Conservation (phyloP, 2,797 vertebrate genomes). For the Paedocypris micromegethes region DNA sequence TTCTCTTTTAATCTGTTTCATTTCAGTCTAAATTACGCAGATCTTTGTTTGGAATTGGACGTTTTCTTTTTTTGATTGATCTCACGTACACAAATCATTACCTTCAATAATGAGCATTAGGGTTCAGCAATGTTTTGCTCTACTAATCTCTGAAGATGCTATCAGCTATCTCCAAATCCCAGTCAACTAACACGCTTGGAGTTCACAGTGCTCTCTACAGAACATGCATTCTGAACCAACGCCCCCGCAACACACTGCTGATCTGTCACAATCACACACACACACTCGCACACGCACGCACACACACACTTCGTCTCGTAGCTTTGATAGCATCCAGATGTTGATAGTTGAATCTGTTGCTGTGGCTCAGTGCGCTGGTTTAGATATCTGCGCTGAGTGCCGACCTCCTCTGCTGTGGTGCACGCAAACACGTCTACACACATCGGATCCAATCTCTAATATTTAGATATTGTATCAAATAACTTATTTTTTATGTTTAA, state of each 20-base stretch:
- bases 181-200: constrained; percentile 32
- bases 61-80: constrained; percentile 32
- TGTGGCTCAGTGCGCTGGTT: constrained; percentile 27
- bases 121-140: constrained; percentile 31
- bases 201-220: constrained; percentile 30
- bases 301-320: constrained; percentile 36
- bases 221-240: constrained; percentile 32
- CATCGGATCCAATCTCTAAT: background rate
- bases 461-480: no score
- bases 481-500: no score
- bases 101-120: constrained; percentile 37
- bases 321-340: constrained; percentile 52
- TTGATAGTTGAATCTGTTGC: constrained; percentile 31
- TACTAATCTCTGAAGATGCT: constrained; percentile 37
- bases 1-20: constrained; percentile 44
- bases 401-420: constrained; percentile 13
- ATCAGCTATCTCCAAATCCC: constrained; percentile 36
- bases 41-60: constrained; percentile 25
- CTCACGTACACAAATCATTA: constrained; percentile 18
- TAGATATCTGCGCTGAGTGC: constrained; percentile 13
- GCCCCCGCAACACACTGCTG: constrained; percentile 31
- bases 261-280: constrained; percentile 31
- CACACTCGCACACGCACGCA: constrained; percentile 6
- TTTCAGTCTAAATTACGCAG: constrained; percentile 26
- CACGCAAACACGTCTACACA: constrained; percentile 14